A percentile compares a stretch with the other conserved stretches of the same genome.
These are phyloP conservation scores for Thecocarcelia acutangulata DNA, from an alignment of 2,888 invertebrate genomes.

Conservation along the genomic window DNA sequence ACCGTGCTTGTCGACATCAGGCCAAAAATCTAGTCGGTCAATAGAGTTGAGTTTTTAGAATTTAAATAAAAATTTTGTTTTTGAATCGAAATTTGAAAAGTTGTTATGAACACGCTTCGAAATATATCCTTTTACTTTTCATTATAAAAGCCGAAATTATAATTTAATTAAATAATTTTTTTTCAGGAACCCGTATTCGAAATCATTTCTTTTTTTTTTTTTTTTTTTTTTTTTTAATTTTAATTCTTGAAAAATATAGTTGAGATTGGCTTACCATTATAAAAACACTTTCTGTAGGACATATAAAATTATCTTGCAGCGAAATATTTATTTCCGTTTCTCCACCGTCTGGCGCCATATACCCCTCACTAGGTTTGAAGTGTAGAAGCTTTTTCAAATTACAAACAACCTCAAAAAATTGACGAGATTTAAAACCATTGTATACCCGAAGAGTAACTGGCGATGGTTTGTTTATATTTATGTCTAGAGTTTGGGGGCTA, in stretches of 20 bases:
- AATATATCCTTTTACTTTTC: too few relatives aligned
- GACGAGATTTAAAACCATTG: slow-evolving; percentile 75
- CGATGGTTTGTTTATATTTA: slow-evolving; percentile 68
- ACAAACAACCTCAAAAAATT: slow-evolving; percentile 77
- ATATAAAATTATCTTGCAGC: slow-evolving; percentile 68
- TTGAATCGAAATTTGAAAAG: too few relatives aligned
- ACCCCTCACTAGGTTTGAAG: slow-evolving; percentile 75
- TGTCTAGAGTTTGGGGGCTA: slow-evolving; percentile 73
- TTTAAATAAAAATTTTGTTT: too few relatives aligned
- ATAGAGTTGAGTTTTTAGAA: too few relatives aligned
- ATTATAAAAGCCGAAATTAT: too few relatives aligned
- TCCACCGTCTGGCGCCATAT: slow-evolving; percentile 75
- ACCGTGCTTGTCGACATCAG: too few relatives aligned
- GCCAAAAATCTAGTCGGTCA: too few relatives aligned
- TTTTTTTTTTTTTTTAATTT: too few relatives aligned
- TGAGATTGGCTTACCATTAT: slow-evolving; percentile 72
- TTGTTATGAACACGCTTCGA: too few relatives aligned
- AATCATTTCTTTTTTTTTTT: too few relatives aligned
- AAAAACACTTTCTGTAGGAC: slow-evolving; percentile 69
- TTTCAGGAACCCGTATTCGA: too few relatives aligned
- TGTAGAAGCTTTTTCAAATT: slow-evolving; percentile 75
- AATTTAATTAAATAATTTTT: too few relatives aligned
- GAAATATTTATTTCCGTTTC: slow-evolving; percentile 71
- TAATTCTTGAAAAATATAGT: neutral
- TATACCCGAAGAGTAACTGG: slow-evolving; percentile 71